Base-by-base conservation (phyloP, 2,888 invertebrate species). In the Plebejus argus region DNA sequence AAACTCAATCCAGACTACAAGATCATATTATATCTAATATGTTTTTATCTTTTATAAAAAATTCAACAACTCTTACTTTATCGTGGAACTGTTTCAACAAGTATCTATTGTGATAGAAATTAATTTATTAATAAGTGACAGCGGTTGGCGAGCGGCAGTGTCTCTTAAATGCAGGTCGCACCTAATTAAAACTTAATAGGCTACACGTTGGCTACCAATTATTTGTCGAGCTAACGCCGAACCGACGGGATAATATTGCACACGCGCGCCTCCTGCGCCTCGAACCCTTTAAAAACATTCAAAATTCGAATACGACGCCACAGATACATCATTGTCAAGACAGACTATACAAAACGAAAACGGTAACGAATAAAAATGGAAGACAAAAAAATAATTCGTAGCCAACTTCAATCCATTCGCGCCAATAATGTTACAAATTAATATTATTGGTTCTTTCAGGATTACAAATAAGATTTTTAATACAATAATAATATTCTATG, bases 1-100 rank as follows among this genome's bases (percentile, higher is more conserved):
- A 90, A 92, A 90, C 89, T 90, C 92, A 94, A 93, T 92, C 94
- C 94, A 93, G 94, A 94, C 91, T 94, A 94, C 94, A 93, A 94
- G 93, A 94, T 93, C 93, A 91, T 90, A 90, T 89, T 90, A 90
- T 89, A 86, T 93, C 91, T 93, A 91, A 91, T 93, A 92, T 90
- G 91, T 91, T 89, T 74, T 89, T 86, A 91, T 92, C 89, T 90
- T 91, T 91, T 93, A 91, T 93, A 92, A 93, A 92, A 93, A 91
- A 93, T 92, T 92, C 90, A 94, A 93, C 93, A 94, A 93, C 90
- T 89, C 93, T 94, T 94, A 93, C 86, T 91, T 93, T 92, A 93
- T 84, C 87, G 90, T 89, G 93, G 92, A 92, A 92, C 91, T 92
- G 92, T 91, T 87, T 88, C 82, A 93, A 93, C 92, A 92, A 93